Evolutionary conservation across 1,140 invertebrate species (phyloP).

Genomic region (Bradysia coprophila): DNA sequence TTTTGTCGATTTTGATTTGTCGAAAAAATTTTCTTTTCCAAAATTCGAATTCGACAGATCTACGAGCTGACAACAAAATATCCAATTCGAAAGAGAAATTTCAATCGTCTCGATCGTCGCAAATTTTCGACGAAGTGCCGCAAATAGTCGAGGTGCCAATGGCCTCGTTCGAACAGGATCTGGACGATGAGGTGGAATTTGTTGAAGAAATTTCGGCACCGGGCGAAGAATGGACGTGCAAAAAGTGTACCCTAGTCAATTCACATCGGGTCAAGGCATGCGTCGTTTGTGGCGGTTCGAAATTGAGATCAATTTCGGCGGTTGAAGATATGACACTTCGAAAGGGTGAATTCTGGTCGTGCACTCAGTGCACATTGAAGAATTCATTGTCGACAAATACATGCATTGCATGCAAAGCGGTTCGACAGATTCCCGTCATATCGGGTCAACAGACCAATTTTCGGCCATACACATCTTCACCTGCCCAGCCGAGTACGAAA

Average conservation of each 20-base stretch:
- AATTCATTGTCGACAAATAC: constrained; percentile 49
- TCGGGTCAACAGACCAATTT: constrained; percentile 6
- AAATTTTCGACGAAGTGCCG: constrained; percentile 5
- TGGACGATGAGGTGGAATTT: constrained; percentile 19
- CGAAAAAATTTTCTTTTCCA: no score
- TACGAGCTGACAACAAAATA: no score
- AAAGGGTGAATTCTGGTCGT: constrained; percentile 62
- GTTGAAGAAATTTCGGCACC: background rate
- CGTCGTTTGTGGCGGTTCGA: constrained; percentile 65
- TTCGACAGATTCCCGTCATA: constrained; percentile 11
- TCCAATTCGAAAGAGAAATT: constrained; percentile 5
- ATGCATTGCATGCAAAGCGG: constrained; percentile 60
- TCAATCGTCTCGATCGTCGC: constrained; percentile 3
- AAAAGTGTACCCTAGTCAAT: constrained; percentile 74
- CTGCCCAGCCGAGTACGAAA: background rate
- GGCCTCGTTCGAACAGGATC: constrained; percentile 25
- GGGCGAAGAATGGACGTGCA: constrained; percentile 57
- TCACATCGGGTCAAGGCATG: constrained; percentile 44
- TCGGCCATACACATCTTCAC: constrained; percentile 5
- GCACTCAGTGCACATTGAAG: constrained; percentile 59
- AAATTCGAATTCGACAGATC: no score
- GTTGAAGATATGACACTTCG: constrained; percentile 45
- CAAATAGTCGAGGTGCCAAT: constrained; percentile 15
- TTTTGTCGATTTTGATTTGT: no score
- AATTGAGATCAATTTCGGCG: constrained; percentile 42